phyloP scores from a whole-genome alignment of 2,113 vertebrate species.

The Seriola rivoliana region DNA sequence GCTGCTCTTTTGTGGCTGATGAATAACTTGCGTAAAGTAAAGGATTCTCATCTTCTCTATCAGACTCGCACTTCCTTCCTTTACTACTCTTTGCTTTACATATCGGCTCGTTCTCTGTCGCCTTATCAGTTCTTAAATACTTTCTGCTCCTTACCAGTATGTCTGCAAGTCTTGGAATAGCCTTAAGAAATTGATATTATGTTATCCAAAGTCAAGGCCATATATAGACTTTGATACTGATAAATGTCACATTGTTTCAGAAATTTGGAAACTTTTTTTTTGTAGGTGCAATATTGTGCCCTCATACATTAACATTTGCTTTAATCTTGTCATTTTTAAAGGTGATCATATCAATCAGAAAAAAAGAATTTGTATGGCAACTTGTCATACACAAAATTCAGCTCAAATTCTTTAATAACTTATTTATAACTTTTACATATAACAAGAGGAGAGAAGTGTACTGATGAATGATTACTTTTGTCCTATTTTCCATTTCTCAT shows the following conservation, averaged over 20 bases:
- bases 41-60: not conserved
- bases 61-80: conserved; percentile 8
- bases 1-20: not conserved
- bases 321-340: too few species aligned
- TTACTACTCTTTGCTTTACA: conserved; percentile 11
- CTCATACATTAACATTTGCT: too few species aligned
- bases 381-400: too few species aligned
- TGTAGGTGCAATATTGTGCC: too few species aligned
- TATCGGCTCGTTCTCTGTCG: not conserved
- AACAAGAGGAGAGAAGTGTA: not conserved
- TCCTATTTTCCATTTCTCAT: not conserved
- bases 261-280: too few species aligned
- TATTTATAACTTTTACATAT: not conserved
- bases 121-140: not conserved
- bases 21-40: conserved; percentile 1
- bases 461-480: not conserved
- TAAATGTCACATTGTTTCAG: not conserved
- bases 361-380: too few species aligned
- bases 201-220: not conserved
- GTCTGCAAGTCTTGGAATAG: not conserved
- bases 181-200: not conserved
- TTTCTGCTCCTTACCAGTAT: not conserved
- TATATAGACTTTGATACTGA: not conserved
- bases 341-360: too few species aligned
- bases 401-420: too few species aligned